Evolutionary conservation across 2,888 invertebrate genomes (phyloP).

Genomic region (Drosophila borealis): DNA sequence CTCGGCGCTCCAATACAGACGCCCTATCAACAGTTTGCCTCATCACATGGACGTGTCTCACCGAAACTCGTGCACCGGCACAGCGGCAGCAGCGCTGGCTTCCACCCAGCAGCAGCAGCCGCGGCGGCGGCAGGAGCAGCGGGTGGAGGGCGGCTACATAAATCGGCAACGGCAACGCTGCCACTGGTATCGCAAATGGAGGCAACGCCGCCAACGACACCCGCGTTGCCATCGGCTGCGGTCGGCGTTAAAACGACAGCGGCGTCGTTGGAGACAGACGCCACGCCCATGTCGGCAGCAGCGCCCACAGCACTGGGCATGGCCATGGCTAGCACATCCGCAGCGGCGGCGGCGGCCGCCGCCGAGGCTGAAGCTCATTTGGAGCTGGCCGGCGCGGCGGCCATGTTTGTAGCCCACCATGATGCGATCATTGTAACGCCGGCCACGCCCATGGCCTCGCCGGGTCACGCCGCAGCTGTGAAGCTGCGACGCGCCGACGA

Average conservation of each 20-base stretch:
- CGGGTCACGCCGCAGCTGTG: slow-evolving; percentile 80
- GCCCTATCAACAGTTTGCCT: slow-evolving; percentile 73
- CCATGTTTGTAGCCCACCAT: slow-evolving; percentile 72
- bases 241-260: slow-evolving; percentile 70
- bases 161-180: slow-evolving; percentile 84
- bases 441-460: slow-evolving; percentile 85
- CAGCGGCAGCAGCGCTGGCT: slow-evolving; percentile 82
- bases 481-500: slow-evolving; percentile 66
- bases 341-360: slow-evolving; percentile 52
- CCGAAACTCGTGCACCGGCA: slow-evolving; percentile 83
- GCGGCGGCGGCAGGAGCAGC: neutral
- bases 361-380: slow-evolving; percentile 43
- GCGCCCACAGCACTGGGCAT: slow-evolving; percentile 23
- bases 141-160: slow-evolving; percentile 73
- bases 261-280: slow-evolving; percentile 58
- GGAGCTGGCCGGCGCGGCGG: slow-evolving; percentile 57
- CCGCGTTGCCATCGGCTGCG: slow-evolving; percentile 81
- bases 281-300: slow-evolving; percentile 40
- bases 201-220: slow-evolving; percentile 83
- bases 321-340: slow-evolving; percentile 66
- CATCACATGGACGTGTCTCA: slow-evolving; percentile 79
- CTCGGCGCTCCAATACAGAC: slow-evolving; percentile 50
- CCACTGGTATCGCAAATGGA: slow-evolving; percentile 84
- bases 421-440: slow-evolving; percentile 85
- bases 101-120: slow-evolving; percentile 65